Evolutionary conservation across 2,888 invertebrate genomes (phyloP).

Genomic region (Zaprionus lineosus): DNA sequence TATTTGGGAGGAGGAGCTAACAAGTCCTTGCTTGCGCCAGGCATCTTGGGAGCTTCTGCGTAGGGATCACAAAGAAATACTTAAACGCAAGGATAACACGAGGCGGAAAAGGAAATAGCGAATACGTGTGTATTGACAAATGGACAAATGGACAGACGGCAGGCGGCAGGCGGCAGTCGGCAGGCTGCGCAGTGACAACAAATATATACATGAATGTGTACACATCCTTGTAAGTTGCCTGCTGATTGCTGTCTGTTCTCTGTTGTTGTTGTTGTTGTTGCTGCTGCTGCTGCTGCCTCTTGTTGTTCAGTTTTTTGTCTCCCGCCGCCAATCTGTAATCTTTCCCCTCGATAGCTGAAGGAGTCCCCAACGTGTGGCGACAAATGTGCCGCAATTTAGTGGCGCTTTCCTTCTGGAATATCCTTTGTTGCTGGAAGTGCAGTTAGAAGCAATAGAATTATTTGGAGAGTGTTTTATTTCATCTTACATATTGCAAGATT

Average conservation of each 20-base stretch:
- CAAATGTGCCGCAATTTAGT: constrained; percentile 58
- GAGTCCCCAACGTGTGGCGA: constrained; percentile 32
- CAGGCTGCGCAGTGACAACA: neutral
- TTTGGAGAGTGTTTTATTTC: too few relatives aligned
- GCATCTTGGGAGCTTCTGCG: constrained; percentile 44
- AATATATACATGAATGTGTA: constrained; percentile 33
- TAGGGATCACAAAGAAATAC: constrained; percentile 47
- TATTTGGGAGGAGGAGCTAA: too few relatives aligned
- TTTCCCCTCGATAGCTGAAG: too few relatives aligned
- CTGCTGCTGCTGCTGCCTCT: neutral
- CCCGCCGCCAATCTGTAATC: too few relatives aligned
- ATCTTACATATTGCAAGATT: too few relatives aligned
- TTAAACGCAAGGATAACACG: constrained; percentile 38
- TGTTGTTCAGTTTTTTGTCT: too few relatives aligned
- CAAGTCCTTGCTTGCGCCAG: constrained; percentile 39
- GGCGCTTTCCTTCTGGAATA: too few relatives aligned
- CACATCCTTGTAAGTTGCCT: constrained; percentile 75
- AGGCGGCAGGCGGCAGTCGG: neutral
- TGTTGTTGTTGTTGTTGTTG: constrained; percentile 19
- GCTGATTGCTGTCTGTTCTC: constrained; percentile 59
- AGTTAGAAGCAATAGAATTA: too few relatives aligned
- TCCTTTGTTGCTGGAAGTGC: too few relatives aligned
- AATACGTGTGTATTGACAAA: constrained; percentile 59
- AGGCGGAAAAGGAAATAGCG: constrained; percentile 37
- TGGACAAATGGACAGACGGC: constrained; percentile 19